These are phyloP conservation scores for Synergus itoensis DNA, from an alignment of 2,888 invertebrate genomes.

Conservation along the genomic window DNA sequence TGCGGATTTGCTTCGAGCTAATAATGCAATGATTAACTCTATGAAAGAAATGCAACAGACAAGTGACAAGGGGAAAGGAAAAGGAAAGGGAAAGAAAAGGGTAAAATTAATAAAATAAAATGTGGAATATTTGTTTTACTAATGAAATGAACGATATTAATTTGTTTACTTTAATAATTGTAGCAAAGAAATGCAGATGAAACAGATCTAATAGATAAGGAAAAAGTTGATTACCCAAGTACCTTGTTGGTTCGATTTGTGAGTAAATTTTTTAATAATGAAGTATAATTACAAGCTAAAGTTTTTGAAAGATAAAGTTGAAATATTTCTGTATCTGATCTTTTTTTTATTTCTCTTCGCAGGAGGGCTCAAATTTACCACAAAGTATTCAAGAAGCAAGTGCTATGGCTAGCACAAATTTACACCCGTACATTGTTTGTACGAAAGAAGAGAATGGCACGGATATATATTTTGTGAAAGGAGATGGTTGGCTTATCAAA, in stretches of 20 bases:
- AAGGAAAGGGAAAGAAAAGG: background rate
- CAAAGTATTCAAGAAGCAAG: background rate
- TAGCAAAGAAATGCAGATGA: background rate
- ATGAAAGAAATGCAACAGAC: background rate
- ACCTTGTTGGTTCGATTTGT: background rate
- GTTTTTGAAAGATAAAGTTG: too few relatives aligned
- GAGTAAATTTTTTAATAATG: background rate
- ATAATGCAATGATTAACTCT: constrained; percentile 6
- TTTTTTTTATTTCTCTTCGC: background rate
- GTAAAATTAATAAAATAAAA: background rate
- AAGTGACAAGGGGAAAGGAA: background rate
- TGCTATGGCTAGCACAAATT: background rate
- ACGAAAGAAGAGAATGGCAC: background rate
- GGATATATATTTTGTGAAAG: constrained; percentile 28
- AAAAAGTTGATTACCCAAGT: background rate
- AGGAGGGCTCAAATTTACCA: background rate
- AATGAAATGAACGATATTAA: background rate
- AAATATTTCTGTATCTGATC: background rate
- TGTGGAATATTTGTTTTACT: background rate
- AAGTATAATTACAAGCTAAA: background rate
- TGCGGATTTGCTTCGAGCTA: background rate
- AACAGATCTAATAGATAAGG: background rate
- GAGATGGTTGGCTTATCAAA: constrained; percentile 41
- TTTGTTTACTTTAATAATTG: background rate
- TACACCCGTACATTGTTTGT: background rate